phyloP scores from a whole-genome alignment of 2,888 invertebrate genomes.

The Trachelus tabidus region DNA sequence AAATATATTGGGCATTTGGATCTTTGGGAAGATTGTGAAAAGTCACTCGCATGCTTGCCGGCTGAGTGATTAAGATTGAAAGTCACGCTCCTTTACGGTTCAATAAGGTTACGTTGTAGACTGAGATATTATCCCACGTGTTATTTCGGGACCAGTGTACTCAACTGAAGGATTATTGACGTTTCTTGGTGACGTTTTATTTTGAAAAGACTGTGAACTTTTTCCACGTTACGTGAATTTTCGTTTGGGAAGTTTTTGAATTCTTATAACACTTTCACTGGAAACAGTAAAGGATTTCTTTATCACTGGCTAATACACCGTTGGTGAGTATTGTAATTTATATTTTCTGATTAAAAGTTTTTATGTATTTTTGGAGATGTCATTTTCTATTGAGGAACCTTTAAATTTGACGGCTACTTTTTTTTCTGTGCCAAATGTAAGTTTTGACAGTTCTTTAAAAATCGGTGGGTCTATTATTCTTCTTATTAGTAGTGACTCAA shows the following conservation, averaged over 20 bases:
- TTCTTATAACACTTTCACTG: not conserved
- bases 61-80: not conserved
- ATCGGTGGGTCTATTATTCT: not conserved
- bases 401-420: not conserved
- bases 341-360: not conserved
- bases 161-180: not conserved
- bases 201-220: not conserved
- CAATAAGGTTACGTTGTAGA: not conserved
- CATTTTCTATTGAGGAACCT: not conserved
- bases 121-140: not conserved
- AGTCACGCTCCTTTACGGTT: not conserved
- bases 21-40: not conserved
- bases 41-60: not conserved
- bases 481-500: not conserved
- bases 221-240: not conserved
- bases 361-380: not conserved
- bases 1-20: not conserved
- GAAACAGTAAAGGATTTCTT: not conserved
- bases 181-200: not conserved
- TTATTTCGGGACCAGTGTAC: not conserved
- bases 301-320: conserved; percentile 33
- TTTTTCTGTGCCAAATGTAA: not conserved
- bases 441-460: not conserved
- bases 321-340: conserved; percentile 43
- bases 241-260: not conserved